These are phyloP conservation scores for Philopotamus ludificatus DNA, from an alignment of 1,140 invertebrate genomes.

Conservation along the genomic window DNA sequence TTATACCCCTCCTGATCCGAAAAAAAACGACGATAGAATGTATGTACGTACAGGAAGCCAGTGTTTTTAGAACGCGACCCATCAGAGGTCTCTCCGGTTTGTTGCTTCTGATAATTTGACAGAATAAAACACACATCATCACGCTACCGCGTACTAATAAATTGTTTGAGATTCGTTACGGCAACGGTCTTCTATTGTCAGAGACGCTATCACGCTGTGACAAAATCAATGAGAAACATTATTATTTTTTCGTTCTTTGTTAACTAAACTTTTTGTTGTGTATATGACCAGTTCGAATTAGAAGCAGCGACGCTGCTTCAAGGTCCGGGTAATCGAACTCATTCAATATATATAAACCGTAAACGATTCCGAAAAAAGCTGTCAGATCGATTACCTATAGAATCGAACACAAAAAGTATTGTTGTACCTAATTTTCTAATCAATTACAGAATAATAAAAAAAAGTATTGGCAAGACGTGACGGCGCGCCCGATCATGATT, in stretches of 20 bases:
- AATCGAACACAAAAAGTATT: not conserved
- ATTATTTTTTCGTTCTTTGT: too few relatives aligned
- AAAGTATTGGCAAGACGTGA: not conserved
- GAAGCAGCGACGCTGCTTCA: too few relatives aligned
- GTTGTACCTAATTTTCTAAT: not conserved
- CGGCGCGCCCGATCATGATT: too few relatives aligned
- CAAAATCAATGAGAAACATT: too few relatives aligned
- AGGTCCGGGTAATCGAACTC: not conserved
- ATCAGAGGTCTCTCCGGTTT: constrained; percentile 15
- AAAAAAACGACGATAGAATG: constrained; percentile 9
- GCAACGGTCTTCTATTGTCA: too few relatives aligned
- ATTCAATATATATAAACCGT: not conserved
- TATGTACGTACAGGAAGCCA: constrained; percentile 26
- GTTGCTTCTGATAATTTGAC: constrained; percentile 28
- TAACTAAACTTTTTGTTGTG: too few relatives aligned
- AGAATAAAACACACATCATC: constrained; percentile 33
- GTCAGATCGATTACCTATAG: not conserved
- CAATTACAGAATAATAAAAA: not conserved
- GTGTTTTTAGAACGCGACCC: not conserved
- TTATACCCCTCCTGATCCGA: constrained; percentile 22
- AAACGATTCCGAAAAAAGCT: not conserved
- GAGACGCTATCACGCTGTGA: too few relatives aligned
- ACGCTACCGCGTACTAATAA: constrained; percentile 12
- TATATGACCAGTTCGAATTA: too few relatives aligned
- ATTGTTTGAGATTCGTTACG: not conserved